phyloP scores from a whole-genome alignment of 2,113 vertebrate species.

The Prolemur simus region DNA sequence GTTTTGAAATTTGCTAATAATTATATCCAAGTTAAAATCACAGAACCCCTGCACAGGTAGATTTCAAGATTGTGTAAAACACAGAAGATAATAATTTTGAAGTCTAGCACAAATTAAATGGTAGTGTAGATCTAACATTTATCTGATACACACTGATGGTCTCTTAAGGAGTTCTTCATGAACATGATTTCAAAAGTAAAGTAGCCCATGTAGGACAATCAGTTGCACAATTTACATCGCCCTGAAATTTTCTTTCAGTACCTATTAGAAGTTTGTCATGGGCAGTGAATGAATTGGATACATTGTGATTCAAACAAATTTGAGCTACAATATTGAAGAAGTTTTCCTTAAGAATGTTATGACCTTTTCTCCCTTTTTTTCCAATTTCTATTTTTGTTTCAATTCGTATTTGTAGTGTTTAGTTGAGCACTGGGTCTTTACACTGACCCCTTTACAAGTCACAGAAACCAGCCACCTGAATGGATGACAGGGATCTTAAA shows the following conservation, averaged over 20 bases:
- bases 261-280: slow-evolving; percentile 71
- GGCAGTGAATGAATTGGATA: slow-evolving; percentile 72
- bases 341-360: slow-evolving; percentile 59
- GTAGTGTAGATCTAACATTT: slow-evolving; percentile 92
- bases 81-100: slow-evolving; percentile 96
- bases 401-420: background rate
- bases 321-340: slow-evolving; percentile 78
- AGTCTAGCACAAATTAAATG: slow-evolving; percentile 93
- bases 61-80: slow-evolving; percentile 92
- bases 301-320: slow-evolving; percentile 75
- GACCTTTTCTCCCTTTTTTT: slow-evolving; percentile 48
- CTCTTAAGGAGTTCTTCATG: slow-evolving; percentile 96
- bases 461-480: slow-evolving; percentile 80
- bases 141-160: slow-evolving; percentile 95
- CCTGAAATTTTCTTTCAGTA: slow-evolving; percentile 83
- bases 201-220: slow-evolving; percentile 92
- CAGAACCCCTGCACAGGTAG: slow-evolving; percentile 85
- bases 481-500: slow-evolving; percentile 62
- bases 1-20: slow-evolving; percentile 85
- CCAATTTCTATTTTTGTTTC: background rate
- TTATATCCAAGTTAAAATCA: slow-evolving; percentile 90
- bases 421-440: slow-evolving; percentile 57
- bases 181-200: slow-evolving; percentile 95
- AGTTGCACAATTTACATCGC: slow-evolving; percentile 86
- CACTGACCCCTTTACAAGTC: slow-evolving; percentile 71